These are phyloP conservation scores for Spinus olivaceus DNA, from an alignment of 2,797 vertebrate species.

Conservation along the genomic window DNA sequence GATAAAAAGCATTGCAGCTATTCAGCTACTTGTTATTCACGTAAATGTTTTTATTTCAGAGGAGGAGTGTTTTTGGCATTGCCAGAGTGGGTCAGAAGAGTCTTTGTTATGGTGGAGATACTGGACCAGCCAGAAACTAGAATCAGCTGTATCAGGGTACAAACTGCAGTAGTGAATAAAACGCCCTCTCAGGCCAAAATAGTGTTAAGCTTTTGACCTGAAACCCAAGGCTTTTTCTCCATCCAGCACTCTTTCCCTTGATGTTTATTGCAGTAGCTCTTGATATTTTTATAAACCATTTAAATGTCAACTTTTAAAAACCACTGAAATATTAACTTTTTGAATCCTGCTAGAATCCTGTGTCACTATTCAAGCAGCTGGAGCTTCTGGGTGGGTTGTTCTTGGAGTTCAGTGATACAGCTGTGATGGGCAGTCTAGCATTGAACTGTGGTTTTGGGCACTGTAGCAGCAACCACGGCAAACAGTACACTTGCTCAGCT, in stretches of 20 bases:
- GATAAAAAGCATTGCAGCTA: not conserved
- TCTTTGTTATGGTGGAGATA: not conserved
- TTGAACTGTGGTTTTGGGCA: rapidly evolving
- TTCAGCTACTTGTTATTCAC: not conserved
- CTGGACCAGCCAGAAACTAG: not conserved
- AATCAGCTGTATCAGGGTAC: not conserved
- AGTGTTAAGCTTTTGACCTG: not conserved
- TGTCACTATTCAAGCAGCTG: not conserved
- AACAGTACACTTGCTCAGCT: rapidly evolving
- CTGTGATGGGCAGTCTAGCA: not conserved
- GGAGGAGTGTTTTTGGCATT: not conserved
- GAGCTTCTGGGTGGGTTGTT: not conserved
- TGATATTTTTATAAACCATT: not conserved
- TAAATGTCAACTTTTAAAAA: not conserved
- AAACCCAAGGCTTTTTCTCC: not conserved
- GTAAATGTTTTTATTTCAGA: not conserved
- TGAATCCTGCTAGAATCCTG: not conserved
- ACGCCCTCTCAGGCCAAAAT: not conserved
- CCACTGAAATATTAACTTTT: not conserved
- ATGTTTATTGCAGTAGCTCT: not conserved
- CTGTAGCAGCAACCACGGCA: not conserved
- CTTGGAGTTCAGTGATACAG: not conserved
- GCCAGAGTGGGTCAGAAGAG: not conserved
- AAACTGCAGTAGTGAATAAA: not conserved
- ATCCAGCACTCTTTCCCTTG: not conserved